Evolutionary conservation across 1,140 invertebrate species (phyloP).

Genomic region (Heliothis subflexa): DNA sequence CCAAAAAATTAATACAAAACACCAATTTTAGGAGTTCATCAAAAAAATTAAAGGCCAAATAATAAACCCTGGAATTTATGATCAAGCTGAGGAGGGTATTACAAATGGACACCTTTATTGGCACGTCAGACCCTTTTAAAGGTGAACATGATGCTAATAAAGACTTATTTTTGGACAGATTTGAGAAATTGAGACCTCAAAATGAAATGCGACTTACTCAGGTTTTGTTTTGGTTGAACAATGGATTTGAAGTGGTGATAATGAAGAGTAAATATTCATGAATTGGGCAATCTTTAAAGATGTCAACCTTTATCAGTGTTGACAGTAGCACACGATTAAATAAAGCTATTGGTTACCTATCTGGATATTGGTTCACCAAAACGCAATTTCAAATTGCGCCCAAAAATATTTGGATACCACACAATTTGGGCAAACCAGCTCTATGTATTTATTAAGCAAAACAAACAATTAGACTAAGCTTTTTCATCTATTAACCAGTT

Average conservation of each 20-base stretch:
- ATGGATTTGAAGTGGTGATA: no score
- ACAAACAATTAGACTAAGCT: constrained; percentile 1
- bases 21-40: constrained; percentile 46
- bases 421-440: no score
- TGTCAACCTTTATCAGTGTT: no score
- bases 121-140: constrained; percentile 49
- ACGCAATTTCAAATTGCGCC: no score
- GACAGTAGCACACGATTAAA: no score
- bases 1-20: neutral
- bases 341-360: no score
- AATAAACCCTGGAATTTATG: constrained; percentile 57
- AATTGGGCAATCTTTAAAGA: no score
- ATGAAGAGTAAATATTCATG: no score
- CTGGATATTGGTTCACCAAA: no score
- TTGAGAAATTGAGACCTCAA: constrained; percentile 27
- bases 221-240: neutral
- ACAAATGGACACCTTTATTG: constrained; percentile 62
- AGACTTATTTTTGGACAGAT: constrained; percentile 24
- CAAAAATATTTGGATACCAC: no score
- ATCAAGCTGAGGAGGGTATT: constrained; percentile 58
- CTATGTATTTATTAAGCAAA: neutral
- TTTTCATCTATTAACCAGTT: constrained; percentile 13
- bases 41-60: constrained; percentile 52
- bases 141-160: constrained; percentile 42
- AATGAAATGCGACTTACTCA: constrained; percentile 9